Evolutionary conservation across 2,113 vertebrate species (phyloP).

Genomic region (Promerops cafer): DNA sequence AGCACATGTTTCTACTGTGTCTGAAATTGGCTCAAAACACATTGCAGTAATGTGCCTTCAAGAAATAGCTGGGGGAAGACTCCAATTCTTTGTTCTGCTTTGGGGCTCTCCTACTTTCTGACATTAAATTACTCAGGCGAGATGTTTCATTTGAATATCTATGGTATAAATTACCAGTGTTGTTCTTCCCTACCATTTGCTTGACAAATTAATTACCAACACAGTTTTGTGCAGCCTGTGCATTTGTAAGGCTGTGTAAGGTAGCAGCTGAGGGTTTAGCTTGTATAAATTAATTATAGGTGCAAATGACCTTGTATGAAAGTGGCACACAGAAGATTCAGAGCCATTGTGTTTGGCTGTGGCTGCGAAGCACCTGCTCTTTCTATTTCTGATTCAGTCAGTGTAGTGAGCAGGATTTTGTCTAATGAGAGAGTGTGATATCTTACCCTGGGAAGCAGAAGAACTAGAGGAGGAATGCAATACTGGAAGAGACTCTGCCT

Average conservation of each 20-base stretch:
- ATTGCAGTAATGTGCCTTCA: neutral
- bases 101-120: neutral
- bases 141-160: slow-evolving; percentile 47
- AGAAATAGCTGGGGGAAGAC: neutral
- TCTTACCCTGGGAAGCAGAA: neutral
- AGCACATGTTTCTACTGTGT: neutral
- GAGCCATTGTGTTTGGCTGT: neutral
- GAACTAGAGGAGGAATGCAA: neutral
- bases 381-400: neutral
- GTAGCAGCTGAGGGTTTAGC: slow-evolving; percentile 2
- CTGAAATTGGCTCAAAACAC: neutral
- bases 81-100: neutral
- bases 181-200: slow-evolving; percentile 24
- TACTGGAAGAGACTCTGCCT: neutral
- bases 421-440: neutral
- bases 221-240: neutral
- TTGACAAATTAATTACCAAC: slow-evolving; percentile 49
- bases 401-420: neutral
- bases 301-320: neutral
- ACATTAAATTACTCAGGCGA: neutral
- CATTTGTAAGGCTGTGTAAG: neutral
- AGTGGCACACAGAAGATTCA: neutral
- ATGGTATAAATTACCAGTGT: slow-evolving; percentile 33
- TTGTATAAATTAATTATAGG: slow-evolving; percentile 33
- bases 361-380: neutral